Evolutionary conservation across 1,140 invertebrate genomes (phyloP).

Genomic region (Elysia chlorotica): DNA sequence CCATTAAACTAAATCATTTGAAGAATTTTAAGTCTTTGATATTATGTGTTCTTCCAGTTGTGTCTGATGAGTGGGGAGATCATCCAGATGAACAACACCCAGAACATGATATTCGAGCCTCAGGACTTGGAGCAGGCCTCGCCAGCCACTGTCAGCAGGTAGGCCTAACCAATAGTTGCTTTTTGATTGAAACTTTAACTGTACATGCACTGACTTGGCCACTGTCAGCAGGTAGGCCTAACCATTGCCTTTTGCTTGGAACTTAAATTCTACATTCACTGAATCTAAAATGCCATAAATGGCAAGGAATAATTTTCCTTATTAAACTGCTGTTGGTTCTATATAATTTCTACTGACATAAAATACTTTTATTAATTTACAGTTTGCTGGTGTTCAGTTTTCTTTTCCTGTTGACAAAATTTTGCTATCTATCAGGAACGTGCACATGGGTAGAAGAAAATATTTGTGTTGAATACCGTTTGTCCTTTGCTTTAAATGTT

Average conservation of each 20-base stretch:
- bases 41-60: conserved; percentile 47
- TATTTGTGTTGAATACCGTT: too few species aligned
- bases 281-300: not conserved
- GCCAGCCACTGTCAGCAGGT: conserved; percentile 66
- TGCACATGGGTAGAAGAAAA: too few species aligned
- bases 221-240: conserved; percentile 64
- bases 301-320: not conserved
- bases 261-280: too few species aligned
- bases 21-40: too few species aligned
- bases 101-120: conserved; percentile 64
- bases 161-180: too few species aligned
- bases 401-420: too few species aligned
- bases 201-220: conserved; percentile 32
- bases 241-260: too few species aligned
- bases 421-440: too few species aligned
- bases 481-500: too few species aligned
- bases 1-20: too few species aligned
- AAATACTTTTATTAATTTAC: not conserved
- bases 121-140: conserved; percentile 67
- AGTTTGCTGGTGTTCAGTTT: not conserved
- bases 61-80: conserved; percentile 63
- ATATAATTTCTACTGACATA: not conserved
- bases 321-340: not conserved
- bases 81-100: conserved; percentile 63
- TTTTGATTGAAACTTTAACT: too few species aligned